Percentiles rank a stretch among this genome's conserved stretches.
Evolutionary conservation across 1,140 invertebrate genomes (phyloP).

Genomic region (Sitophilus oryzae): DNA sequence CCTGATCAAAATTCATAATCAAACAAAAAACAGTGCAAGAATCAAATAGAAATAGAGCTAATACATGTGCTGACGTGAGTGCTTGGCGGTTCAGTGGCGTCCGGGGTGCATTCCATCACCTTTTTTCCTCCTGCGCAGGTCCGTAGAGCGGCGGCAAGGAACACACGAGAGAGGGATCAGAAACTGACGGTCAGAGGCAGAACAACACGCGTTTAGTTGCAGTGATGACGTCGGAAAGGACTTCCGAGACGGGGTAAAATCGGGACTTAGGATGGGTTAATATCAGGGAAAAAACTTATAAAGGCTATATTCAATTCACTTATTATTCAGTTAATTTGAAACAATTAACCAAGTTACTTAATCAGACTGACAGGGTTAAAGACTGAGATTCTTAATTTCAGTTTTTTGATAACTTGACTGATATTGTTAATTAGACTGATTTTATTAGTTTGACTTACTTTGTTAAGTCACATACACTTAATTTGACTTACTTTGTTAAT

Average conservation of each 20-base stretch:
- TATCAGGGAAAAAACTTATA: too few species aligned
- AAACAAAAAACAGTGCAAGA: conserved; percentile 24
- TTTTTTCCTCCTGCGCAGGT: conserved; percentile 64
- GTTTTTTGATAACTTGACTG: too few species aligned
- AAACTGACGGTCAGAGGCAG: conserved; percentile 45
- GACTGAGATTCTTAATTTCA: too few species aligned
- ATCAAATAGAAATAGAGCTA: conserved; percentile 33
- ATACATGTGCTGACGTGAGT: conserved; percentile 44
- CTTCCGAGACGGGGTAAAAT: background rate
- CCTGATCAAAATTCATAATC: too few species aligned
- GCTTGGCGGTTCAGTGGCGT: conserved; percentile 37
- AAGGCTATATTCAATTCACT: too few species aligned
- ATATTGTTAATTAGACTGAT: too few species aligned
- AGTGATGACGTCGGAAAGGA: conserved; percentile 2
- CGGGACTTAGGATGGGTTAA: background rate
- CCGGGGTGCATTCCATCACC: conserved; percentile 53
- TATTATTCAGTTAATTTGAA: too few species aligned
- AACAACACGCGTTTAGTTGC: conserved; percentile 43
- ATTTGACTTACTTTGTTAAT: too few species aligned
- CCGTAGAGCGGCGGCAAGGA: conserved; percentile 51
- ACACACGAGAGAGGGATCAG: conserved; percentile 47
- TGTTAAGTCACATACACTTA: too few species aligned
- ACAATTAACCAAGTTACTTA: too few species aligned
- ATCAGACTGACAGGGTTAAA: too few species aligned
- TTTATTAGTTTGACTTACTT: too few species aligned